Conservation (phyloP, 53 echinoderm and acorn worm genomes). For the Henricia sp. region DNA sequence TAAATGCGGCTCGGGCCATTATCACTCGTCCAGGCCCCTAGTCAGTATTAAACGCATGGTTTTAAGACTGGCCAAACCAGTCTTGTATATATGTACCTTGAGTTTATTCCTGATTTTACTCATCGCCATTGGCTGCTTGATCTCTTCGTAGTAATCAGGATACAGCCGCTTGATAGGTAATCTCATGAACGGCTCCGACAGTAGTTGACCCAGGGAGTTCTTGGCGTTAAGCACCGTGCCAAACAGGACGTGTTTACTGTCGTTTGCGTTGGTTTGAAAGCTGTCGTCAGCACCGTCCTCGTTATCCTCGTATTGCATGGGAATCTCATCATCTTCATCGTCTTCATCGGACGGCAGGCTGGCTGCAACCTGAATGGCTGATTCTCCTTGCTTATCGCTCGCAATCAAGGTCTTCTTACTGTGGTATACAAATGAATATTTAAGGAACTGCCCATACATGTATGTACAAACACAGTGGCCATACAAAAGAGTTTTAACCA, state of each 20-base stretch:
- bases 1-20: too few species aligned
- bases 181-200: conserved; percentile 95
- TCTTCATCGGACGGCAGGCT: conserved; percentile 79
- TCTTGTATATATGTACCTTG: conserved; percentile 83
- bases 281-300: conserved; percentile 86
- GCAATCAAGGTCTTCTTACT: conserved; percentile 5
- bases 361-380: conserved; percentile 69
- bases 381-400: conserved; percentile 38
- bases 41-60: too few species aligned
- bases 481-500: too few species aligned
- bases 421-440: too few species aligned
- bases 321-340: conserved; percentile 40
- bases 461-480: too few species aligned
- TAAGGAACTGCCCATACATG: too few species aligned
- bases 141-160: conserved; percentile 97
- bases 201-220: conserved; percentile 81
- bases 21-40: too few species aligned
- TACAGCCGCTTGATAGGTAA: conserved; percentile 89
- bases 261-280: conserved; percentile 75
- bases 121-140: conserved; percentile 87
- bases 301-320: conserved; percentile 75
- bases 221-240: conserved; percentile 78
- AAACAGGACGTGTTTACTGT: conserved; percentile 78
- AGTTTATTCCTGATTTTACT: conserved; percentile 92
- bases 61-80: not conserved